phyloP scores from a whole-genome alignment of 2,797 vertebrate species.

The Sebastes alutus region DNA sequence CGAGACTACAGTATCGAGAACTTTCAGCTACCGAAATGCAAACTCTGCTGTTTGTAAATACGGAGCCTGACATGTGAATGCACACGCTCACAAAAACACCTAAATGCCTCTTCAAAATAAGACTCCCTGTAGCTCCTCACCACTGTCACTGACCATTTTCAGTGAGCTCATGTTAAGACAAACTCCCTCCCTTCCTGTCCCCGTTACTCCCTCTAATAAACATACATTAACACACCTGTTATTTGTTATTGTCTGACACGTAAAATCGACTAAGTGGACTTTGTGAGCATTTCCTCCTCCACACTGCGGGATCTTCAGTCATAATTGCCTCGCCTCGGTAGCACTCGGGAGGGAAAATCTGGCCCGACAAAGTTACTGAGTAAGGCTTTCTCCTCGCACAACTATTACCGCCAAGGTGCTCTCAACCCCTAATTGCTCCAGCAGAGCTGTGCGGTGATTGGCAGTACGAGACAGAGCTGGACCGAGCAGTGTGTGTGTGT shows the following conservation, averaged over 20 bases:
- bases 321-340: slow-evolving; percentile 37
- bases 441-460: slow-evolving; percentile 32
- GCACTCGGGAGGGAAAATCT: slow-evolving; percentile 30
- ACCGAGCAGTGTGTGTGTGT: not conserved
- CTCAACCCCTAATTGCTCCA: slow-evolving; percentile 46
- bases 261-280: slow-evolving; percentile 28
- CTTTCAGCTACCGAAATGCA: not conserved
- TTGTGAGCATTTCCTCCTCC: slow-evolving; percentile 28
- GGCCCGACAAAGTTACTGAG: slow-evolving; percentile 39
- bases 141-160: not conserved
- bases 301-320: slow-evolving; percentile 19
- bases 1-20: not conserved
- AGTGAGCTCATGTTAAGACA: not conserved
- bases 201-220: not conserved
- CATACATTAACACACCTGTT: slow-evolving; percentile 1
- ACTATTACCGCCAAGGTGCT: slow-evolving; percentile 27
- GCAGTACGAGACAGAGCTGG: slow-evolving; percentile 4
- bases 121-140: not conserved
- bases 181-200: not conserved
- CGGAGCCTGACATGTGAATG: not conserved
- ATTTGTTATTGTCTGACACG: slow-evolving; percentile 24
- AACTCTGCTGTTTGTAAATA: not conserved
- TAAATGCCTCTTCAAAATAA: not conserved
- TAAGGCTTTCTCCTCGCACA: slow-evolving; percentile 15
- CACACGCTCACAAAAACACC: not conserved